phyloP scores from a whole-genome alignment of 2,888 invertebrate genomes.

The Auanema freiburgensis region DNA sequence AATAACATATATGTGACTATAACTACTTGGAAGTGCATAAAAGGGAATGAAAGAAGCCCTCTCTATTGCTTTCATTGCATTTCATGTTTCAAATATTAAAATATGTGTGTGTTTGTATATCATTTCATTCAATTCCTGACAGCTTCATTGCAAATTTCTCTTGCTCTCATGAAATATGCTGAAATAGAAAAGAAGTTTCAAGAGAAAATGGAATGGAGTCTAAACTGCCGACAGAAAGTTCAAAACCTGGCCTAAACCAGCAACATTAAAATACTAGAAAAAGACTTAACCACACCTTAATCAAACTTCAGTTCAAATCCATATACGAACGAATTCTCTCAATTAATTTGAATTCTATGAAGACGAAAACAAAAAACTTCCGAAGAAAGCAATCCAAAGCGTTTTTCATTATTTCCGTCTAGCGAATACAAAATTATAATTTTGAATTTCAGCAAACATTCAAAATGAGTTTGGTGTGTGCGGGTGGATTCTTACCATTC shows the following conservation, averaged over 20 bases:
- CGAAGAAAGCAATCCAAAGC: not conserved
- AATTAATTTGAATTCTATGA: not conserved
- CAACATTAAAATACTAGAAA: too few relatives aligned
- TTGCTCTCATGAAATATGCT: too few relatives aligned
- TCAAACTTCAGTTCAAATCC: not conserved
- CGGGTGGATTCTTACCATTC: conserved; percentile 62
- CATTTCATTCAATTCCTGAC: too few relatives aligned
- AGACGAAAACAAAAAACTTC: not conserved
- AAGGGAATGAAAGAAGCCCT: not conserved
- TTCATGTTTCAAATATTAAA: too few relatives aligned
- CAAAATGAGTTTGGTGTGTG: conserved; percentile 64
- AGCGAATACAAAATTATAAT: too few relatives aligned
- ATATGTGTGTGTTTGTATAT: too few relatives aligned
- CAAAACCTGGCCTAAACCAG: too few relatives aligned
- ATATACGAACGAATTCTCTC: not conserved
- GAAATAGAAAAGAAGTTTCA: too few relatives aligned
- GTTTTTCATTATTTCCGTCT: not conserved
- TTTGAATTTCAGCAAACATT: conserved; percentile 60
- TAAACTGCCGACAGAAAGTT: too few relatives aligned
- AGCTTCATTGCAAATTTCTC: too few relatives aligned
- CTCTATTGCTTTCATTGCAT: too few relatives aligned
- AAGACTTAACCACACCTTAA: not conserved
- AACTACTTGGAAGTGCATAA: not conserved
- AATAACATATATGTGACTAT: not conserved
- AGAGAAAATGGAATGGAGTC: too few relatives aligned